Conservation (phyloP, 2,113 vertebrate species). For the Mobula birostris region DNA sequence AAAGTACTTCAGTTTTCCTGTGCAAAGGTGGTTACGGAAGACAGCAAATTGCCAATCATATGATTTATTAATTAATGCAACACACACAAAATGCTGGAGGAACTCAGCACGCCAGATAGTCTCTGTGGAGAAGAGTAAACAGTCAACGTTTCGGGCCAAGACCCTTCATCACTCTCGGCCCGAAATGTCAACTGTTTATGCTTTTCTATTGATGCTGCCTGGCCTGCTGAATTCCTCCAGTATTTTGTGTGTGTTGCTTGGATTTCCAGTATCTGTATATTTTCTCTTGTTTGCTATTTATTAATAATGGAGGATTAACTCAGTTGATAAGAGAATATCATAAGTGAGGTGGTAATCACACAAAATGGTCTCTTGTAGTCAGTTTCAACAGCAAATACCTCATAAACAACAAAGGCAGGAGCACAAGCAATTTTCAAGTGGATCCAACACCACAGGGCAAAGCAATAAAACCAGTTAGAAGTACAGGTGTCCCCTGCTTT, state of each 20-base stretch:
- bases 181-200: too few relatives aligned
- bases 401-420: conserved; percentile 47
- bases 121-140: too few relatives aligned
- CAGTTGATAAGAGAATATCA: not conserved
- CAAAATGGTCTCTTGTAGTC: conserved; percentile 3
- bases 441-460: conserved; percentile 40
- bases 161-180: too few relatives aligned
- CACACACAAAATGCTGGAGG: too few relatives aligned
- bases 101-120: too few relatives aligned
- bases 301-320: not conserved
- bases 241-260: too few relatives aligned
- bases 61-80: not conserved
- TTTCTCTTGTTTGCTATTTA: too few relatives aligned
- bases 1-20: not conserved
- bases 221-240: too few relatives aligned
- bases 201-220: too few relatives aligned
- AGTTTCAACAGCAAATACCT: conserved; percentile 40
- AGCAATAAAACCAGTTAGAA: conserved; percentile 49
- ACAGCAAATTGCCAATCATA: not conserved
- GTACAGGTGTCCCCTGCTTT: conserved; percentile 39
- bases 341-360: not conserved
- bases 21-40: not conserved
- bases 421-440: conserved; percentile 42
- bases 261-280: too few relatives aligned
- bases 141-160: too few relatives aligned